A percentile compares a stretch with the other conserved stretches of the same genome.
Evolutionary conservation across 2,797 vertebrate species (phyloP).

Genomic region (Aratinga solstitialis): DNA sequence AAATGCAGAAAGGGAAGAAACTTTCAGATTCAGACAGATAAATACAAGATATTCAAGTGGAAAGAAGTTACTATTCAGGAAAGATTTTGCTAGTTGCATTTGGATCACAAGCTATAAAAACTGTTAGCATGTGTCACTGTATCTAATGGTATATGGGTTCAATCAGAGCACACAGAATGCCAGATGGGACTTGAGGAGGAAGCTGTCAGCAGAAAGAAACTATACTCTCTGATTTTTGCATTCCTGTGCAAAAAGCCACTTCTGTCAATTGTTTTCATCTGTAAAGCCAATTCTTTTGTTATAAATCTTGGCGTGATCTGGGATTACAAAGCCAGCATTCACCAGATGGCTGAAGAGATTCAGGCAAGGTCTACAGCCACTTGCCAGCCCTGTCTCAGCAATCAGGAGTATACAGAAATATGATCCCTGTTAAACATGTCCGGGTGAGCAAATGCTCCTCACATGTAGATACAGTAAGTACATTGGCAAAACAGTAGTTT

Average conservation of each 20-base stretch:
- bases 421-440: not conserved
- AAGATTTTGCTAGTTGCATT: not conserved
- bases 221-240: conserved; percentile 7
- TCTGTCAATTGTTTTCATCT: conserved; percentile 18
- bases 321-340: not conserved
- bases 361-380: conserved; percentile 24
- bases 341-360: conserved; percentile 41
- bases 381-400: not conserved
- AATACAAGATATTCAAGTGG: not conserved
- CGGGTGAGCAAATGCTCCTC: conserved; percentile 9
- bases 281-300: conserved; percentile 15
- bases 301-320: conserved; percentile 3
- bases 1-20: not conserved
- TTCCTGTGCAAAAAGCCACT: conserved; percentile 11
- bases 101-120: conserved; percentile 12
- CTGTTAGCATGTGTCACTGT: conserved; percentile 24
- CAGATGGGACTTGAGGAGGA: conserved; percentile 41
- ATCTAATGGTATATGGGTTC: conserved; percentile 30
- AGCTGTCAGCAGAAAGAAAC: conserved; percentile 40
- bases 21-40: not conserved
- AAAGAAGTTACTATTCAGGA: not conserved
- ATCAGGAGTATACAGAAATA: not conserved
- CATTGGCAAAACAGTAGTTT: not conserved
- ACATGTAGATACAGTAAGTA: not conserved
- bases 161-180: conserved; percentile 12